A percentile compares a stretch with the other conserved stretches of the same genome.
phyloP scores from a whole-genome alignment of 2,113 vertebrate genomes.

The Dasyprocta punctata region DNA sequence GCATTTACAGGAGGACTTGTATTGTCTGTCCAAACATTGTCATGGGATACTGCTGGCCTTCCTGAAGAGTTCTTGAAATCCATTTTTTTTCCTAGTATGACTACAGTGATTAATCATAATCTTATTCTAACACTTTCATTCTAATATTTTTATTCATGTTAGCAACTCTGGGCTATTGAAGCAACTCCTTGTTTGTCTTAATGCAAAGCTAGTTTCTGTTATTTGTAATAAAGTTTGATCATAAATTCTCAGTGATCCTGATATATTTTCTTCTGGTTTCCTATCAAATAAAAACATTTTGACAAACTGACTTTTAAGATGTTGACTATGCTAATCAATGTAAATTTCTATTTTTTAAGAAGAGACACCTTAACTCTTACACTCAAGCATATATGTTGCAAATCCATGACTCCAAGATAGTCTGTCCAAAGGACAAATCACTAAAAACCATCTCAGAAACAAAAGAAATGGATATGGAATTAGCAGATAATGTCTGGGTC shows the following conservation, averaged over 20 bases:
- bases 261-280: too few relatives aligned
- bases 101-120: neutral
- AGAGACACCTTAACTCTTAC: neutral
- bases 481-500: neutral
- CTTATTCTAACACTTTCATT: neutral
- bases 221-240: too few relatives aligned
- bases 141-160: too few relatives aligned
- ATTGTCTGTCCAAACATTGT: neutral
- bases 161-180: neutral
- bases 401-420: neutral
- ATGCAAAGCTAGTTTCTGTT: neutral
- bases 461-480: neutral
- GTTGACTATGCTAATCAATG: neutral
- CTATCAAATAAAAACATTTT: neutral
- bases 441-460: neutral
- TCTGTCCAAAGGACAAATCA: neutral
- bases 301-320: neutral
- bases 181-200: neutral
- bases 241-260: too few relatives aligned
- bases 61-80: neutral
- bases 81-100: neutral
- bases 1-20: too few relatives aligned
- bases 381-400: neutral
- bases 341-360: neutral
- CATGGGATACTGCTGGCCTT: too few relatives aligned